Conservation (phyloP, 1,140 invertebrate genomes). For the Delia radicum region DNA sequence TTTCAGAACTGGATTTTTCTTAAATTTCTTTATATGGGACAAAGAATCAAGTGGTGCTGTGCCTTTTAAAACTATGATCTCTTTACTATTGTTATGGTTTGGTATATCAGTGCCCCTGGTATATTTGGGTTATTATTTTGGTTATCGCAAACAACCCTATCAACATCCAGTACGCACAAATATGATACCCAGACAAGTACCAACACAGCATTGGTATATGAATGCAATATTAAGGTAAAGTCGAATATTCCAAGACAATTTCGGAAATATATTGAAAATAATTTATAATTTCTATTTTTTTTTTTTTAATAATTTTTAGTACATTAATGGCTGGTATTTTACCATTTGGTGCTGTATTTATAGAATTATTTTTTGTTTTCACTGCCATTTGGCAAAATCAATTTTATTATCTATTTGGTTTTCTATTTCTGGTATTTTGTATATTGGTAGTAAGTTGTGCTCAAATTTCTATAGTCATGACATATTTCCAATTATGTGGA, state of each 20-base stretch:
- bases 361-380: conserved; percentile 94
- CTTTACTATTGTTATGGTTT: conserved; percentile 90
- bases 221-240: conserved; percentile 87
- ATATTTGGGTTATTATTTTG: conserved; percentile 95
- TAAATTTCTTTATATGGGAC: conserved; percentile 99
- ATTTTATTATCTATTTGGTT: conserved; percentile 98
- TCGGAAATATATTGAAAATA: neutral
- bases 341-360: conserved; percentile 97
- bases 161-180: conserved; percentile 97
- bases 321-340: conserved; percentile 94
- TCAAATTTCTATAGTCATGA: conserved; percentile 97
- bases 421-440: conserved; percentile 95
- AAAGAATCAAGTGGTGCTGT: conserved; percentile 96
- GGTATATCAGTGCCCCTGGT: conserved; percentile 94
- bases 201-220: conserved; percentile 97
- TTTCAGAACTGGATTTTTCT: conserved; percentile 80
- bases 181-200: conserved; percentile 97
- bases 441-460: conserved; percentile 95
- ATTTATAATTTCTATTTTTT: neutral
- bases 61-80: conserved; percentile 95
- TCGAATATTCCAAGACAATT: conserved; percentile 36
- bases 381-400: conserved; percentile 98
- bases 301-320: conserved; percentile 62
- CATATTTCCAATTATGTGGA: conserved; percentile 96
- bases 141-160: conserved; percentile 93